These are phyloP conservation scores for Empis stercorea DNA, from an alignment of 2,888 invertebrate genomes.

Conservation along the genomic window DNA sequence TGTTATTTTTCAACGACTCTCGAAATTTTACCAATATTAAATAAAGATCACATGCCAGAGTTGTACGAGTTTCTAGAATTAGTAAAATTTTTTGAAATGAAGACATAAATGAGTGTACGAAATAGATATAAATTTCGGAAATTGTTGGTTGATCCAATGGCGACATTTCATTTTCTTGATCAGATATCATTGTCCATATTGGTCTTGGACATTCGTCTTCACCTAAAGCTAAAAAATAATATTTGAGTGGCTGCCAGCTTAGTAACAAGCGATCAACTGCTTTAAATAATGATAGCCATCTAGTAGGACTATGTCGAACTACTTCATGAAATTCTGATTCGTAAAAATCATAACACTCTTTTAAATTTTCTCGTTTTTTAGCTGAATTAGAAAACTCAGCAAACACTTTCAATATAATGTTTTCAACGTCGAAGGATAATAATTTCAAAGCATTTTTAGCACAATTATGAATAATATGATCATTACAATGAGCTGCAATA, in stretches of 20 bases:
- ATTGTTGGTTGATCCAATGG: background rate
- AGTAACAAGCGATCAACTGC: background rate
- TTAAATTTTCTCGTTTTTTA: background rate
- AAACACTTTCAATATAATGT: background rate
- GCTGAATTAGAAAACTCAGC: background rate
- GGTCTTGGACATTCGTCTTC: background rate
- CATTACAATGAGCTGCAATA: no score
- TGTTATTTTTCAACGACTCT: background rate
- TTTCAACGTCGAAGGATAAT: background rate
- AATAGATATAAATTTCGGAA: background rate
- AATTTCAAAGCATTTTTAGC: no score
- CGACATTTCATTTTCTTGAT: background rate
- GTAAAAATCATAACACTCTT: background rate
- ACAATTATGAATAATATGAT: no score
- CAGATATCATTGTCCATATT: background rate
- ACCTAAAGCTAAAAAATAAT: background rate
- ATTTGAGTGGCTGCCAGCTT: background rate
- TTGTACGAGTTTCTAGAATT: background rate
- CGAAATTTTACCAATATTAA: background rate
- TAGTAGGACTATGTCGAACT: background rate
- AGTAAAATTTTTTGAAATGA: background rate
- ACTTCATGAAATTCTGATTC: background rate
- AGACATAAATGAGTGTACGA: background rate
- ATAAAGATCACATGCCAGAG: background rate
- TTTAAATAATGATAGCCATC: slow-evolving; percentile 1